Conservation (phyloP, 2,888 invertebrate genomes). For the Eilema griseolum region DNA sequence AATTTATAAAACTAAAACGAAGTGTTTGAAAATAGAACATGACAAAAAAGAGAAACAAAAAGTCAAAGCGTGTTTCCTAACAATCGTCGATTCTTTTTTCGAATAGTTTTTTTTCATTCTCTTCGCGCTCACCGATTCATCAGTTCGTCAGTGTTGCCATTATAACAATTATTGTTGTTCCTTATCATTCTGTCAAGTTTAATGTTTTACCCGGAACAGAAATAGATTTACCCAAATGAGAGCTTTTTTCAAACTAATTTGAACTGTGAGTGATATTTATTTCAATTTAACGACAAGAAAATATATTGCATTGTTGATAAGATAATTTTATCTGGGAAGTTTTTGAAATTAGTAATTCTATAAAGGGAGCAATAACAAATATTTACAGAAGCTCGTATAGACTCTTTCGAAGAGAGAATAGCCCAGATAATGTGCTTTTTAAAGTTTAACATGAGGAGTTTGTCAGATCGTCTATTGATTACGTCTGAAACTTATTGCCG, state of each 20-base stretch:
- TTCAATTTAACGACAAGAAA: constrained; percentile 38
- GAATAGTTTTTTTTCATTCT: constrained; percentile 51
- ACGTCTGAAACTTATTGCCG: background rate
- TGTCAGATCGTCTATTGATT: background rate
- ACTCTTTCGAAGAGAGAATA: background rate
- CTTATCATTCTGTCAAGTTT: constrained; percentile 78
- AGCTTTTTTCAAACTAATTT: constrained; percentile 55
- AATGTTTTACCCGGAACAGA: constrained; percentile 42
- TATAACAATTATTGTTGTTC: constrained; percentile 77
- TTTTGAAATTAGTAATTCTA: background rate
- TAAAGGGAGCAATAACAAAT: background rate
- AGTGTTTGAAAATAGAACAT: constrained; percentile 57
- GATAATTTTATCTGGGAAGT: constrained; percentile 23
- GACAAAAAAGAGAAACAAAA: constrained; percentile 64
- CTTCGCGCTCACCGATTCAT: constrained; percentile 70
- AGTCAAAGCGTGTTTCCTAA: constrained; percentile 59
- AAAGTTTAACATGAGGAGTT: background rate
- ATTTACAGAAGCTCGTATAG: background rate
- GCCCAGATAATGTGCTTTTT: background rate
- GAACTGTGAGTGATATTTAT: constrained; percentile 46
- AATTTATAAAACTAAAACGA: constrained; percentile 40
- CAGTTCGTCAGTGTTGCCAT: constrained; percentile 75
- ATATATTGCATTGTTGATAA: constrained; percentile 28
- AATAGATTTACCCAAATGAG: constrained; percentile 60
- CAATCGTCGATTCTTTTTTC: constrained; percentile 74